Base-by-base conservation (phyloP, 64 coral and sea anemone species). In the Porites lutea region DNA sequence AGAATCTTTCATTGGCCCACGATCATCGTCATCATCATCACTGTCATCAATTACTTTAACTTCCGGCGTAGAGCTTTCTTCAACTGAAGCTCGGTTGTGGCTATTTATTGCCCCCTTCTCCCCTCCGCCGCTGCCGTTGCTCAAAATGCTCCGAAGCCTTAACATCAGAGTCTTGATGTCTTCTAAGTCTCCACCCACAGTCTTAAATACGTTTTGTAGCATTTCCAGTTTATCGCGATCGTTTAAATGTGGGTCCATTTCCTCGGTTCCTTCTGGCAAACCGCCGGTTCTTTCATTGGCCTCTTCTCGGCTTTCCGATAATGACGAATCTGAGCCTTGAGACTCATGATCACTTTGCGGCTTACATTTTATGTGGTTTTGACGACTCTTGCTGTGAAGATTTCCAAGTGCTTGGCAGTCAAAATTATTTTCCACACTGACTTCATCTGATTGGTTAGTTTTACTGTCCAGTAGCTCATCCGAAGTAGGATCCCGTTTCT, bases 121-220 rank as follows among this genome's bases (percentile, higher is more conserved):
- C 27, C 27, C 27, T 52, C 62, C 69, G 13, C 13, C 13, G 48
- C 73, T 19, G 7, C 44, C 81, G 62, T 68, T 69, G 45, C 52
- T 84, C 45, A 84, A 68, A 50, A 84, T n/a, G 19, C 20, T 18
- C 12, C 63, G 81, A 5, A 84, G 62, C 18, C 47, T 84, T 2
- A 84, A 65, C 81, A 84, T 84, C 63, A 84, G 22, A 47, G 47
- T 23, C 62, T 84, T 84, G 2, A 84, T 67, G 19, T 84, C 81
- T 19, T 84, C 81, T 4, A 84, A 49, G 18, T 84, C 81, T 50
- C 81, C 63, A 22, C 81, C 63, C 11, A 84, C 61, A 12, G 81
- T 84, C 20, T 69, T 84, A 19, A 84, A 53, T 8, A 65, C 64
- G 19, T 84, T 20, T 51, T 84, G 61, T 12, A 84, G 45, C 63